These are phyloP conservation scores for Drosophila kanapiae DNA, from an alignment of 1,140 invertebrate genomes.

Conservation along the genomic window DNA sequence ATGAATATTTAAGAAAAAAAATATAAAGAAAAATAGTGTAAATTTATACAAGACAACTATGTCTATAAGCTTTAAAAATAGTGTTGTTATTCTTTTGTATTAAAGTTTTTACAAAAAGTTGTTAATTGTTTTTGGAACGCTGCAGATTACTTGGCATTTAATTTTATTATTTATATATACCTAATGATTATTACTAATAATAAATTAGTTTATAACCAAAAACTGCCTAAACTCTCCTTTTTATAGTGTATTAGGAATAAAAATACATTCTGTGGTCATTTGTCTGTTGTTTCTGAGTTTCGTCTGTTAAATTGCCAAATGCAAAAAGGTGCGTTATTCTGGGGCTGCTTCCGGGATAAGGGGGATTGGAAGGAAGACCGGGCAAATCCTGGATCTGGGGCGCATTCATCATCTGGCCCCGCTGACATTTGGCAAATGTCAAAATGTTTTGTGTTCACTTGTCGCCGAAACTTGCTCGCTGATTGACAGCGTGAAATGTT, in stretches of 20 bases:
- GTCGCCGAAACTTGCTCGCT: slow-evolving; percentile 64
- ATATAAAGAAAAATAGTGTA: neutral
- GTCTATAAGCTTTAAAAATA: neutral
- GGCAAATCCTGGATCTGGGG: slow-evolving; percentile 8
- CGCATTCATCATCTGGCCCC: slow-evolving; percentile 59
- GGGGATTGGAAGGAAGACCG: neutral
- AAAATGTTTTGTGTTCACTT: slow-evolving; percentile 68
- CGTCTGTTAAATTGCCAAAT: slow-evolving; percentile 43
- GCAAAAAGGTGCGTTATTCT: slow-evolving; percentile 50
- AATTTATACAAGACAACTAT: neutral
- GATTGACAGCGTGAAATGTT: slow-evolving; percentile 73
- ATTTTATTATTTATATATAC: too few species aligned
- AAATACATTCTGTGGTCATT: slow-evolving; percentile 58
- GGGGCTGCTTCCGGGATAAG: neutral
- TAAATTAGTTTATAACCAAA: neutral
- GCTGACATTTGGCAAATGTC: slow-evolving; percentile 72
- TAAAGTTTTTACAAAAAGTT: neutral
- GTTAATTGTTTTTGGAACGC: too few species aligned
- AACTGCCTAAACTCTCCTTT: too few species aligned
- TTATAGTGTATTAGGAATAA: slow-evolving; percentile 21
- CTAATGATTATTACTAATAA: too few species aligned
- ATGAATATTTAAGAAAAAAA: too few species aligned
- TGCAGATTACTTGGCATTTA: too few species aligned
- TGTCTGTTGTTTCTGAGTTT: slow-evolving; percentile 56
- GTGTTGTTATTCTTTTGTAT: too few species aligned